These are phyloP conservation scores for Aporophyla nigra DNA, from an alignment of 2,888 invertebrate species.

Conservation along the genomic window DNA sequence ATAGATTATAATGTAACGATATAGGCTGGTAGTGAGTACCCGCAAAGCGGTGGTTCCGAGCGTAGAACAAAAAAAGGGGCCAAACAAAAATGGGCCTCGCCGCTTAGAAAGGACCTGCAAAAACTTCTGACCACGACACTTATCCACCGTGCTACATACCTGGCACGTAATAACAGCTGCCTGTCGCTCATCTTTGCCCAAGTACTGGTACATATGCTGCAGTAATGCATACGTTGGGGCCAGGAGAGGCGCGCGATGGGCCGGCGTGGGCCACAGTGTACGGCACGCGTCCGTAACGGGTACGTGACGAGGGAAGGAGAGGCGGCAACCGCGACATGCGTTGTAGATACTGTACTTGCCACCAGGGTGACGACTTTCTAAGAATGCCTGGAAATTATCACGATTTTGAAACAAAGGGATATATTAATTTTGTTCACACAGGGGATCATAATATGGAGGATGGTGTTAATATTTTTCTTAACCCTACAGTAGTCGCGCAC, in stretches of 20 bases:
- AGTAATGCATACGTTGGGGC: slow-evolving; percentile 95
- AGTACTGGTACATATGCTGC: slow-evolving; percentile 96
- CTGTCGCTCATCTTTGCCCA: slow-evolving; percentile 95
- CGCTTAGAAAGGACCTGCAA: background rate
- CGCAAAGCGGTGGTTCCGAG: background rate
- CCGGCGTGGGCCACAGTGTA: slow-evolving; percentile 92
- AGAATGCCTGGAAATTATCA: slow-evolving; percentile 88
- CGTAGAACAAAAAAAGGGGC: background rate
- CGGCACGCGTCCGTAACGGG: slow-evolving; percentile 90
- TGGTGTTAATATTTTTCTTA: no score
- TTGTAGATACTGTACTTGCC: slow-evolving; percentile 96
- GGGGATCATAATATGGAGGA: background rate
- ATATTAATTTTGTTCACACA: no score
- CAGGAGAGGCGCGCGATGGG: slow-evolving; percentile 94
- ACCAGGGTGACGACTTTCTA: slow-evolving; percentile 94
- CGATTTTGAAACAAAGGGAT: background rate
- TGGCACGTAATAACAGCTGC: slow-evolving; percentile 96
- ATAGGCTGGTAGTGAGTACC: background rate
- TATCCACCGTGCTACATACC: slow-evolving; percentile 80
- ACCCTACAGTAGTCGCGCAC: no score
- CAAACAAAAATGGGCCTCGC: background rate
- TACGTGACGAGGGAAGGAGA: slow-evolving; percentile 91
- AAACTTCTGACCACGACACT: background rate
- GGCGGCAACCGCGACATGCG: slow-evolving; percentile 91
- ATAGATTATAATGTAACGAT: no score